Evolutionary conservation across 2,888 invertebrate genomes (phyloP), one percentile per base, ranked within the genome.

Genomic region (Acanthosoma haemorrhoidale): DNA sequence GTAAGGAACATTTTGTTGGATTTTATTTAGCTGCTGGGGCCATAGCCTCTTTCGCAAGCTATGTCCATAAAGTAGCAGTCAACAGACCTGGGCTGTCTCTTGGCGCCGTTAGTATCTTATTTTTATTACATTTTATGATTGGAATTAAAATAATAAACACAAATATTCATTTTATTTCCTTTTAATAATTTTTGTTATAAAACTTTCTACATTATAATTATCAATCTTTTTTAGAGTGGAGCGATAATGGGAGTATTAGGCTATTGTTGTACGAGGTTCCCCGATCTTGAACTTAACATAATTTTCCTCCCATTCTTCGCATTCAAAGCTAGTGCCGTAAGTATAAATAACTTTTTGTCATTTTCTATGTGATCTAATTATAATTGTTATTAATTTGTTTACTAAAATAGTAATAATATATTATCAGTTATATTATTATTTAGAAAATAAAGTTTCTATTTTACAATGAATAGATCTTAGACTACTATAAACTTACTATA

Each of bases 211-310:
- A 39, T n/a, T 15, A 39, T 39, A n/a, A 4, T 39, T 39, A 15
- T 39, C 16, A 15, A 39, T 39, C 6, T 68, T 72, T 84, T 85
- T 75, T 81, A 96, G 94, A 96, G 96, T 34, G 98, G 98, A 71
- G 96, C 97, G 63, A 92, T 98, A 75, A 91, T 96, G 90, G 89
- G 90, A 25, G 84, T 97, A 61, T 81, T 98, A 72, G 90, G 91
- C 25, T 93, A 89, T 78, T 89, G 93, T 1, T 97, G 96, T 79
- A 85, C 89, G 64, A 88, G 90, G 77, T 91, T 89, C 80, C 98
- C 98, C 4, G 90, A 97, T 75, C 89, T 91, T n/a, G 85, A 86
- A 79, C 82, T 99, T 70, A 88, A 89, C 77, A 90, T 99, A 72
- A 87, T 96, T 71, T 92, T 99, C 79, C 79, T 99, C 75, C 96